A percentile compares a stretch with the other conserved stretches of the same genome.
phyloP scores from a whole-genome alignment of 1,140 invertebrate genomes.

The Macrobrachium nipponense region DNA sequence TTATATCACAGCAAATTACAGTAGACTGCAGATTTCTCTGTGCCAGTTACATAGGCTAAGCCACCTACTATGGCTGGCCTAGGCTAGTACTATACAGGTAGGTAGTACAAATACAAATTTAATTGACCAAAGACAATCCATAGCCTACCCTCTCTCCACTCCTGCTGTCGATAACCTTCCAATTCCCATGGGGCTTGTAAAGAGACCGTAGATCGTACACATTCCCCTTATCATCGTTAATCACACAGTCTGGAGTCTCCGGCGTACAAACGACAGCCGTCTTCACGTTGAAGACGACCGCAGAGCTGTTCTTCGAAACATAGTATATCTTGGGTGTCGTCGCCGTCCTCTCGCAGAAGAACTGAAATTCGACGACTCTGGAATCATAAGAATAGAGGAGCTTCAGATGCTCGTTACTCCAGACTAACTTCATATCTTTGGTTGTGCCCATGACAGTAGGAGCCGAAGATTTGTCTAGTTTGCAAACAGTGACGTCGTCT shows the following conservation, averaged over 20 bases:
- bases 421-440: constrained; percentile 5
- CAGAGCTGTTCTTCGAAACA: constrained; percentile 7
- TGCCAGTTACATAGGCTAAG: too few relatives aligned
- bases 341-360: constrained; percentile 21
- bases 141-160: constrained; percentile 4
- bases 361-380: constrained; percentile 10
- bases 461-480: not conserved
- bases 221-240: constrained; percentile 30
- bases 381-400: not conserved
- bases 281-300: not conserved
- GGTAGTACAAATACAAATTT: too few relatives aligned
- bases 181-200: constrained; percentile 17
- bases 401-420: constrained; percentile 3
- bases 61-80: too few relatives aligned
- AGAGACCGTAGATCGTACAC: constrained; percentile 38
- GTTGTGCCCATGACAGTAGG: constrained; percentile 28
- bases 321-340: constrained; percentile 15
- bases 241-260: constrained; percentile 14
- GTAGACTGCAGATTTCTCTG: too few relatives aligned
- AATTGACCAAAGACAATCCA: too few relatives aligned
- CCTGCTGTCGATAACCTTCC: constrained; percentile 31
- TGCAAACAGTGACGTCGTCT: constrained; percentile 14
- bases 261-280: constrained; percentile 34
- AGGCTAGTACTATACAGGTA: too few relatives aligned
- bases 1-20: too few relatives aligned